Evolutionary conservation across 2,113 vertebrate species (phyloP), one percentile per base, ranked within the genome.

Genomic region (Paedocypris sp.): DNA sequence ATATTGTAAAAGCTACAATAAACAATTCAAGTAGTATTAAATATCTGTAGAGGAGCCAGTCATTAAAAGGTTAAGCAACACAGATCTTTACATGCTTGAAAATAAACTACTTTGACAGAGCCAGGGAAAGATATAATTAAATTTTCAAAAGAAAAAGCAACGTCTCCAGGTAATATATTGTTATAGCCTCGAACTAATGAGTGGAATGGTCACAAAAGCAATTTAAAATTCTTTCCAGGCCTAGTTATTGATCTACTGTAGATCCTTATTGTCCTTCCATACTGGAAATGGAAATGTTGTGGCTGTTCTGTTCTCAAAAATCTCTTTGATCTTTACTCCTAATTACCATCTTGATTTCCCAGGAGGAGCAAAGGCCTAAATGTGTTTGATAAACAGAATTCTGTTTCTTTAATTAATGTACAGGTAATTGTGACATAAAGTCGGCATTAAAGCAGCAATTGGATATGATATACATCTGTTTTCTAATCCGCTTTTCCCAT

Each of bases 331-430:
- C 47, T 60, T 46, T 42, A 51, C 19, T 28, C 18, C 42, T 64
- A 50, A 43, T 67, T 71, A 71, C 62, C 60, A 38, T 41, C 16
- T 23, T 64, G 42, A 60, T 71, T 67, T 67, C 52, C 64, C 60
- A 4, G 1, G 46, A 54, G 66, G 9, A 4, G 32, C 12, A 59
- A 32, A 29, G 38, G 7, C 25, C 65, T 39, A 20, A 62, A 28
- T 18, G 39, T 10, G 29, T 6, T 52, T 32, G 47, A 60, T 54
- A 62, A 63, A 68, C 56, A 61, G 46, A 63, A 47, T 33, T 48
- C 42, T 64, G 32, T n/a, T 50, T 35, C 45, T 25, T 35, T 64
- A 64, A 60, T 60, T 64, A 69, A 69, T 13, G 10, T 33, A 31
- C 23, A 47, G 39, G 46, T 33, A 32, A 36, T 32, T 16, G 4